Evolutionary conservation across 2,888 invertebrate species (phyloP).

Genomic region (Tenthredo livida): DNA sequence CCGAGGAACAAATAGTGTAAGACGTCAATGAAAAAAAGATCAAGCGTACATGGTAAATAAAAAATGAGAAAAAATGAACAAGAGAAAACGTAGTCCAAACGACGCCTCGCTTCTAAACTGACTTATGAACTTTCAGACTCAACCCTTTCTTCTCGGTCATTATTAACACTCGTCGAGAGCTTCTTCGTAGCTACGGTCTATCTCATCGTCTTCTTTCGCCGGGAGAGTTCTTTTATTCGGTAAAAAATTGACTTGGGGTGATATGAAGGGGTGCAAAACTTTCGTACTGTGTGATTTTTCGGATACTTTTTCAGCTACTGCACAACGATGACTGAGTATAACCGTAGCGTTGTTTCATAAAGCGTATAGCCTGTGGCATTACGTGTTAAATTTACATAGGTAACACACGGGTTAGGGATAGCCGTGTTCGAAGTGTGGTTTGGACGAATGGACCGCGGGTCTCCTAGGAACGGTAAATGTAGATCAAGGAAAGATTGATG

Average conservation of each 20-base stretch:
- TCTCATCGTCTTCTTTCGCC: not conserved
- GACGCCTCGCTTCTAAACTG: conserved; percentile 16
- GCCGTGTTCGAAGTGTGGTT: not conserved
- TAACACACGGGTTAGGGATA: not conserved
- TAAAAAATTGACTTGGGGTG: not conserved
- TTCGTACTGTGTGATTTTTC: not conserved
- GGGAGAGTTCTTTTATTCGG: not conserved
- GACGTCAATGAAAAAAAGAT: not conserved
- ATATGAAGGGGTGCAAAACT: not conserved
- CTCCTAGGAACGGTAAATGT: conserved; percentile 49
- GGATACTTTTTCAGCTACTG: not conserved
- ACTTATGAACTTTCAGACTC: conserved; percentile 54
- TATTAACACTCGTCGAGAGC: not conserved
- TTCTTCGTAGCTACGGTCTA: not conserved
- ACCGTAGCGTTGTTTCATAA: conserved; percentile 54
- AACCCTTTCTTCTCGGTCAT: not conserved
- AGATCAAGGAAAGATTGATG: conserved; percentile 72
- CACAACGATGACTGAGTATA: not conserved
- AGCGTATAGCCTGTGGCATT: conserved; percentile 50
- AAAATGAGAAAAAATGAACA: not conserved
- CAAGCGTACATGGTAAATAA: not conserved
- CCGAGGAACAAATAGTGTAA: not conserved
- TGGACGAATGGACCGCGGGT: not conserved
- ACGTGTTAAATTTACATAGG: conserved; percentile 29
- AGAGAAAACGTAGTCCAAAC: conserved; percentile 15